Percentiles rank a stretch among this genome's conserved stretches.
These are phyloP conservation scores for Catharus minimus DNA, from an alignment of 2,113 vertebrate genomes.

Conservation along the genomic window DNA sequence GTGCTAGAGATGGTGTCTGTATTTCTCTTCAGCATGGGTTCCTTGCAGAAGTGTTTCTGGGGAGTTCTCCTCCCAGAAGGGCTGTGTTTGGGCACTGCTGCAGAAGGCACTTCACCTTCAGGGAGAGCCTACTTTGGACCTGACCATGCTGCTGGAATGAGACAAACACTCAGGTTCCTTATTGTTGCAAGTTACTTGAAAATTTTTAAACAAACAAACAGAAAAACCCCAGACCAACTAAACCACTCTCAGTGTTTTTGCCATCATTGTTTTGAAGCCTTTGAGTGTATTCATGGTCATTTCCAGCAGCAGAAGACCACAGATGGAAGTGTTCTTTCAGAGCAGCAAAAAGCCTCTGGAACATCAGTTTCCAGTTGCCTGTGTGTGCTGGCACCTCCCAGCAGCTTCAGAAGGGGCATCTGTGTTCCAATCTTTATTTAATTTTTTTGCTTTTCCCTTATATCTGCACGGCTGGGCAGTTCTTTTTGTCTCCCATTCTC, in stretches of 20 bases:
- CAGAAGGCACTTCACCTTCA: background rate
- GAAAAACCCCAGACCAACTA: background rate
- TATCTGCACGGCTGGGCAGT: background rate
- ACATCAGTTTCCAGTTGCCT: accelerated
- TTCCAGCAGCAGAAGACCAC: background rate
- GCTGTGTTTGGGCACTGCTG: background rate
- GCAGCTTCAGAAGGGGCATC: background rate
- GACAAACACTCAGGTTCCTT: background rate
- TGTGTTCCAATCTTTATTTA: accelerated
- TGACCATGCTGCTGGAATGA: background rate
- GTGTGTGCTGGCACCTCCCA: background rate
- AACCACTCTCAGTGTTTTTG: background rate
- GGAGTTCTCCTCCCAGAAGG: background rate
- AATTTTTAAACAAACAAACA: background rate
- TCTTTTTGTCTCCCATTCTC: background rate
- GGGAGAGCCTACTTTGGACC: background rate
- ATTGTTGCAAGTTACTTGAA: background rate
- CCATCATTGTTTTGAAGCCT: background rate
- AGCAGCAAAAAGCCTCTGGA: background rate
- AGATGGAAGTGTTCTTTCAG: background rate
- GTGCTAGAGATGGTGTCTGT: background rate
- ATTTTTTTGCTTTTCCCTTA: background rate
- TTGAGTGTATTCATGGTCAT: background rate
- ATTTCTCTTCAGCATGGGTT: accelerated
- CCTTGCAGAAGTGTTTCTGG: background rate